Evolutionary conservation across 2,113 vertebrate genomes (phyloP), one percentile per base, ranked within the genome.

Genomic region (Leptocoma aspasia): DNA sequence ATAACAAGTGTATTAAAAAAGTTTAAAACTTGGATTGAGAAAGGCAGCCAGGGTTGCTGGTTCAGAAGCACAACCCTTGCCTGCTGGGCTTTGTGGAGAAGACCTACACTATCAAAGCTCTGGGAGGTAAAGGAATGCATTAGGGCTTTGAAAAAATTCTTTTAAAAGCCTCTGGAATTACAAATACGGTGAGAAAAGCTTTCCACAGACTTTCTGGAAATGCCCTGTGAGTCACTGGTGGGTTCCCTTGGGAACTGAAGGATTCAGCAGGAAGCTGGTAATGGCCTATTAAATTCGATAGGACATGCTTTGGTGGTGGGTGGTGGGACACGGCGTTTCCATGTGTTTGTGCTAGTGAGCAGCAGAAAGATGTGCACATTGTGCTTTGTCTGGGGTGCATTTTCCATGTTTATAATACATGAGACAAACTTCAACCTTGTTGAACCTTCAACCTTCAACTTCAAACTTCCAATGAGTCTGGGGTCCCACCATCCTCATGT

Each of bases 141-240:
- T 33, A 57, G 57, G 45, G 15, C 61, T 94, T 92, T 78, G 76
- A 59, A 88, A 47, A 73, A 93, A 63, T 53, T 80, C 30, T 26
- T 66, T 90, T 56, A 54, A 80, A 94, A 92, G 68, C 85, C 59
- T 73, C 33, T 63, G 70, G 75, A 95, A 94, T 82, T 85, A 79
- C 42, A 91, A 69, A 90, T 66, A 50, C 9, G 1, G 41, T 39
- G 73, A 88, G 54, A 90, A 35, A 50, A 8, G 73, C 56, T 83
- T 95, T 85, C 82, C 45, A 8, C 6, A 66, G 57, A 37, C 70
- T 86, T 73, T 71, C 60, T 95, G 85, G 90, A 93, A 91, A 82
- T 84, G 57, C 45, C 72, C 69, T 86, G 37, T 63, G 59, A 83
- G 64, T 90, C 85, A 42, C 39, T 85, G 63, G 63, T 52, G 39